Evolutionary conservation across 2,888 invertebrate genomes (phyloP).

Genomic region (Dryomyza anilis): DNA sequence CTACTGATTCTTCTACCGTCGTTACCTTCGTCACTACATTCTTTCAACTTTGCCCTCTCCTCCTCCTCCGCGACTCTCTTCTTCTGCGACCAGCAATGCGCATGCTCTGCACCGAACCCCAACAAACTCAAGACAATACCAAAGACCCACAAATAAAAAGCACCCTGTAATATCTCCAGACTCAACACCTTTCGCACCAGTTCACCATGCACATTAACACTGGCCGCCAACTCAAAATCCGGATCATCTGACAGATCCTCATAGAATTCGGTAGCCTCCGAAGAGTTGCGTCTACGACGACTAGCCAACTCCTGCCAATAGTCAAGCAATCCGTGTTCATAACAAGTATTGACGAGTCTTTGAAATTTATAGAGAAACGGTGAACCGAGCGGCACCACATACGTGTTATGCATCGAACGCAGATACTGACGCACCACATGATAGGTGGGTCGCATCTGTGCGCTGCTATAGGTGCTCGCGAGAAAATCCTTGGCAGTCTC

Average conservation of each 20-base stretch:
- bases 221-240: slow-evolving; percentile 32
- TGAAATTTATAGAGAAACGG: slow-evolving; percentile 50
- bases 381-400: slow-evolving; percentile 47
- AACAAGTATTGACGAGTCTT: slow-evolving; percentile 40
- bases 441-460: slow-evolving; percentile 46
- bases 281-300: slow-evolving; percentile 29
- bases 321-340: slow-evolving; percentile 51
- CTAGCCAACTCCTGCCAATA: slow-evolving; percentile 48
- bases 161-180: slow-evolving; percentile 52
- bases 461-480: slow-evolving; percentile 45
- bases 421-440: slow-evolving; percentile 54
- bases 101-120: slow-evolving; percentile 40
- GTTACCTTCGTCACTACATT: background rate
- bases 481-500: slow-evolving; percentile 50
- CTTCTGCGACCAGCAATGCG: background rate
- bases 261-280: slow-evolving; percentile 36
- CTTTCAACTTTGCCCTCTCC: background rate
- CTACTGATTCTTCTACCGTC: background rate
- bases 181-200: slow-evolving; percentile 45
- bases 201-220: slow-evolving; percentile 31
- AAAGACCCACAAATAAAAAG: slow-evolving; percentile 53
- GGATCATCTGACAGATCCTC: slow-evolving; percentile 27
- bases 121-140: slow-evolving; percentile 44
- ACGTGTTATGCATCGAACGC: slow-evolving; percentile 46
- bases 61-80: background rate